phyloP scores from a whole-genome alignment of 2,113 vertebrate genomes.

The Xiphias gladius region DNA sequence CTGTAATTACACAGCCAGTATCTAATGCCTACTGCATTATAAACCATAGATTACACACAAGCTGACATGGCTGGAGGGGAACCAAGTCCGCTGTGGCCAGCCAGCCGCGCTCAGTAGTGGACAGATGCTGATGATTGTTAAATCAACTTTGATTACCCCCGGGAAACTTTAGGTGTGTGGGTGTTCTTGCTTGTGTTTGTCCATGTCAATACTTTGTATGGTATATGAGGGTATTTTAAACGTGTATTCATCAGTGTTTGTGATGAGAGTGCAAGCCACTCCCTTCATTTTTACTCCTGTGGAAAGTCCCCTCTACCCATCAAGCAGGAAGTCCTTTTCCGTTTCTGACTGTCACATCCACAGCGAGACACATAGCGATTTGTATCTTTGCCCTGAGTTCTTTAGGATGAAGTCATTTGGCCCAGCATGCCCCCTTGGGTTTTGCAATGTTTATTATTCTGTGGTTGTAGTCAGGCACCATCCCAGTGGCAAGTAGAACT shows the following conservation, averaged over 20 bases:
- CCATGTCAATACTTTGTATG: neutral
- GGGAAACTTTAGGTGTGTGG: slow-evolving; percentile 37
- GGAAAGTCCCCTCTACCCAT: slow-evolving; percentile 70
- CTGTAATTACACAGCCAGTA: slow-evolving; percentile 50
- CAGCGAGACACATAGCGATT: slow-evolving; percentile 60
- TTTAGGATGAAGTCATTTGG: slow-evolving; percentile 40
- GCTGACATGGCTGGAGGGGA: slow-evolving; percentile 56
- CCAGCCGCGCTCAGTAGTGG: slow-evolving; percentile 37
- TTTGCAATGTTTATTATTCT: slow-evolving; percentile 59
- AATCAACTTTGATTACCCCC: slow-evolving; percentile 61
- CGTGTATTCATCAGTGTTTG: slow-evolving; percentile 16
- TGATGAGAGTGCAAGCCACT: slow-evolving; percentile 48
- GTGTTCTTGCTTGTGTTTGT: neutral
- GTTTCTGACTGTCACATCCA: slow-evolving; percentile 43
- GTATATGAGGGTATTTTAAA: slow-evolving; percentile 26
- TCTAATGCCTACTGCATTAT: slow-evolving; percentile 56
- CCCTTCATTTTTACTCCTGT: slow-evolving; percentile 26
- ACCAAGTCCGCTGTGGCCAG: slow-evolving; percentile 56
- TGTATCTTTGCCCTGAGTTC: slow-evolving; percentile 58
- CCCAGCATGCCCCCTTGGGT: slow-evolving; percentile 7
- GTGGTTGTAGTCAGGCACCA: slow-evolving; percentile 1
- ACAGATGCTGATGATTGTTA: slow-evolving; percentile 66
- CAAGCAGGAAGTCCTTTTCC: slow-evolving; percentile 61
- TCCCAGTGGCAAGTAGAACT: neutral
- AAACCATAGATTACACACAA: slow-evolving; percentile 60